Percentiles rank a stretch among this genome's conserved stretches.
Conservation (phyloP, 2,113 vertebrate species). For the Pogonocichla stellata region DNA sequence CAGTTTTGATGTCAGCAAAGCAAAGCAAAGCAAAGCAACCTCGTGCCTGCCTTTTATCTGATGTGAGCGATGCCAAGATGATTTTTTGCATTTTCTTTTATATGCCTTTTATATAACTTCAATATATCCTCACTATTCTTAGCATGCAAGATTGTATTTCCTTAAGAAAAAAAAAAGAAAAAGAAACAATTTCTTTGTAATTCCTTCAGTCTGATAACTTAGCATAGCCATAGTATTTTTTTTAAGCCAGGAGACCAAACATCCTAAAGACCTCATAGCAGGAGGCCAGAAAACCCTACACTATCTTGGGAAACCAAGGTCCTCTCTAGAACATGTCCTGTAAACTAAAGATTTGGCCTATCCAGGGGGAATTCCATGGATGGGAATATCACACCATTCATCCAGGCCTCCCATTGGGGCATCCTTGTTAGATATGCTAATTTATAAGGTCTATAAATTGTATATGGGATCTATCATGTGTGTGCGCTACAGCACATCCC, state of each 20-base stretch:
- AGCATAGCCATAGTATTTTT: no score
- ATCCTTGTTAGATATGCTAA: not conserved
- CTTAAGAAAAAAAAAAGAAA: no score
- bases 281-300: not conserved
- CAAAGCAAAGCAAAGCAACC: not conserved
- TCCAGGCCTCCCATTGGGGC: not conserved
- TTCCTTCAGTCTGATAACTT: not conserved
- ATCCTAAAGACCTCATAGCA: fast-evolving
- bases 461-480: fast-evolving
- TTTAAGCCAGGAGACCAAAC: not conserved
- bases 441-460: not conserved
- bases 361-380: not conserved
- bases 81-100: not conserved
- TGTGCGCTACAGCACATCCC: fast-evolving
- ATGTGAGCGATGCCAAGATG: not conserved
- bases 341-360: not conserved
- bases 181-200: no score
- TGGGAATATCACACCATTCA: not conserved
- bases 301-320: not conserved
- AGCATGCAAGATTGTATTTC: not conserved
- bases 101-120: no score
- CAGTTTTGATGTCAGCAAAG: not conserved
- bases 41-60: not conserved
- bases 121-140: no score
- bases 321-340: not conserved